Conservation (phyloP, 2,113 vertebrate genomes). For the Sphaerodactylus townsendi region DNA sequence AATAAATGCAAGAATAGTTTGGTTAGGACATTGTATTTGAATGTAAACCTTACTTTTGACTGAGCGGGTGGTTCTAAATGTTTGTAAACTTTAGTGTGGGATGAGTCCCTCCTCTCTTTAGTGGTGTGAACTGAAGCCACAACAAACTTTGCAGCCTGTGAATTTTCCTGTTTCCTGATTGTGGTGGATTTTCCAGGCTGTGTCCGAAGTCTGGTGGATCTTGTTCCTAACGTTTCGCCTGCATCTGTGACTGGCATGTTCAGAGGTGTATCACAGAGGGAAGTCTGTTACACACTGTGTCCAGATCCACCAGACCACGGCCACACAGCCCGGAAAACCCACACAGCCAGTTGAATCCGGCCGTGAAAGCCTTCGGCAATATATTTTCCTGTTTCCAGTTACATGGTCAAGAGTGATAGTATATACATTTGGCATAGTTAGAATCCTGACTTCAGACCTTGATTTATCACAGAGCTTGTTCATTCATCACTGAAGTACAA, state of each 20-base stretch:
- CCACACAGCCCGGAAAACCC: too few relatives aligned
- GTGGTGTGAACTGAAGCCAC: neutral
- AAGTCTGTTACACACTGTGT: too few relatives aligned
- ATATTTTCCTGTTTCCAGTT: neutral
- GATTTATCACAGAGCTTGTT: fast-evolving
- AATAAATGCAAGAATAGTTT: neutral
- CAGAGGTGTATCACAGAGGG: too few relatives aligned
- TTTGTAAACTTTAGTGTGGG: neutral
- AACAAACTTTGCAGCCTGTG: neutral
- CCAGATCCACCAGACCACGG: too few relatives aligned
- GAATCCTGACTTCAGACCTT: neutral
- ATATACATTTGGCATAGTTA: neutral
- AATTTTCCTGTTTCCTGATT: neutral
- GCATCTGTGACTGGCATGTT: too few relatives aligned
- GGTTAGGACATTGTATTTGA: neutral
- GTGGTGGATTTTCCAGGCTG: too few relatives aligned
- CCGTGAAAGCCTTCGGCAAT: too few relatives aligned
- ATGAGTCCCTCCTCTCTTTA: neutral
- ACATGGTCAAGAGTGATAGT: neutral
- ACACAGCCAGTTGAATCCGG: too few relatives aligned
- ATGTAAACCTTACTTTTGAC: neutral
- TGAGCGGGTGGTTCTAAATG: neutral
- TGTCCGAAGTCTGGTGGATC: too few relatives aligned
- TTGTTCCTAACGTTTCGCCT: too few relatives aligned
- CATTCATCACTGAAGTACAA: neutral